A percentile compares a stretch with the other conserved stretches of the same genome.
phyloP scores from a whole-genome alignment of 35 echinoderm and acorn worm species.

The Apostichopus californicus region DNA sequence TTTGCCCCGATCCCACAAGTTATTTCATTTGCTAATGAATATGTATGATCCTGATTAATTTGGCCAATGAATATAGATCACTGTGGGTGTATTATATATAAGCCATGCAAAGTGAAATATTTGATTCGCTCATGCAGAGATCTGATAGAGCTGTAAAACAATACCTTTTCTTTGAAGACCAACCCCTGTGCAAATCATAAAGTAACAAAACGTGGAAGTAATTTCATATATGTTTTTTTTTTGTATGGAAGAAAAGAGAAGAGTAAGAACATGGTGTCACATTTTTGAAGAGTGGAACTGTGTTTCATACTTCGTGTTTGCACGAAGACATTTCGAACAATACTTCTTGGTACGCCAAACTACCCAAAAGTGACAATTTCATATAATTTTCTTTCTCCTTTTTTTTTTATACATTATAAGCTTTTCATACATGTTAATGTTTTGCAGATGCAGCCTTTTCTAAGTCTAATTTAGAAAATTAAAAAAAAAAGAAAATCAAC shows the following conservation, averaged over 20 bases:
- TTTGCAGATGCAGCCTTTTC: too few relatives aligned
- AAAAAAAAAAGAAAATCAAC: too few relatives aligned
- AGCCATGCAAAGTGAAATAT: neutral
- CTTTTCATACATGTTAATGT: too few relatives aligned
- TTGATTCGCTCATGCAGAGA: neutral
- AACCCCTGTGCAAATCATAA: slow-evolving; percentile 11
- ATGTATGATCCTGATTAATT: neutral
- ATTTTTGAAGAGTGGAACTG: too few relatives aligned
- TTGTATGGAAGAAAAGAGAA: neutral
- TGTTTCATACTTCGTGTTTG: too few relatives aligned
- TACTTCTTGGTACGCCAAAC: too few relatives aligned
- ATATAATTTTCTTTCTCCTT: too few relatives aligned
- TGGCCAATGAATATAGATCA: neutral
- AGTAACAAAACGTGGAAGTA: neutral
- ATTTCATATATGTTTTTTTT: neutral
- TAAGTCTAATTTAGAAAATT: too few relatives aligned
- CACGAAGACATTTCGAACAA: too few relatives aligned
- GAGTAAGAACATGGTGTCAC: too few relatives aligned
- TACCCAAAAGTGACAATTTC: too few relatives aligned
- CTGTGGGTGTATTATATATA: neutral
- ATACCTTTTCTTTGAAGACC: slow-evolving; percentile 13
- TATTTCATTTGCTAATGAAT: neutral
- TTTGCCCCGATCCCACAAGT: neutral
- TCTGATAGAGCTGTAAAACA: neutral
- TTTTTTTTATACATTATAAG: too few relatives aligned